A percentile compares a stretch with the other conserved stretches of the same genome.
phyloP scores from a whole-genome alignment of 2,797 vertebrate species.

The Scolopax bukidnonensis region DNA sequence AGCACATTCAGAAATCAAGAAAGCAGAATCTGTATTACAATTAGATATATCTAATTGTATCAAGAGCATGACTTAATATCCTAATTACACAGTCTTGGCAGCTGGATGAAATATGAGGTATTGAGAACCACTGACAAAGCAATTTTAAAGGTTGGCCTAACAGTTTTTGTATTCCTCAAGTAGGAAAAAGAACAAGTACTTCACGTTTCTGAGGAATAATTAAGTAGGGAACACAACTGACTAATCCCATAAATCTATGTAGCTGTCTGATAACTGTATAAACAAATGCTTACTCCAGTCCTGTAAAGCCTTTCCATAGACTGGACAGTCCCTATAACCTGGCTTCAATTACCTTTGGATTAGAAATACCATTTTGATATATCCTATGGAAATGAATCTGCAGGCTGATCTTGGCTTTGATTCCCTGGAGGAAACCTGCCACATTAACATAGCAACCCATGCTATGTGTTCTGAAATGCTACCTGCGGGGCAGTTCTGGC shows the following conservation, averaged over 20 bases:
- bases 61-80: slow-evolving; percentile 67
- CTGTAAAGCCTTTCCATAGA: neutral
- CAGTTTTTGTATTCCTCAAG: slow-evolving; percentile 62
- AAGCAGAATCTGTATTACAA: slow-evolving; percentile 63
- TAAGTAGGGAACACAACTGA: slow-evolving; percentile 58
- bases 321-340: neutral
- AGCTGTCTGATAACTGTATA: neutral
- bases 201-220: slow-evolving; percentile 66
- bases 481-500: neutral
- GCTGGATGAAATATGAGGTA: slow-evolving; percentile 46
- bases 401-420: neutral
- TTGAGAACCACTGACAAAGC: slow-evolving; percentile 75
- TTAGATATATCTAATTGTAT: slow-evolving; percentile 68
- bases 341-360: neutral
- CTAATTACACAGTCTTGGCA: slow-evolving; percentile 63
- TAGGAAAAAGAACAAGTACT: neutral
- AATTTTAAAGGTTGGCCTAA: slow-evolving; percentile 77
- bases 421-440: neutral
- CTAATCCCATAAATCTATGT: slow-evolving; percentile 9
- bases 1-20: slow-evolving; percentile 12
- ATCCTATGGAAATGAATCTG: neutral
- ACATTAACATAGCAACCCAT: neutral
- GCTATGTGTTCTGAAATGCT: neutral
- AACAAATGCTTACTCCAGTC: neutral
- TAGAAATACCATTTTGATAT: neutral